Conservation (phyloP, 2,113 vertebrate species). For the Rissa tridactyla region DNA sequence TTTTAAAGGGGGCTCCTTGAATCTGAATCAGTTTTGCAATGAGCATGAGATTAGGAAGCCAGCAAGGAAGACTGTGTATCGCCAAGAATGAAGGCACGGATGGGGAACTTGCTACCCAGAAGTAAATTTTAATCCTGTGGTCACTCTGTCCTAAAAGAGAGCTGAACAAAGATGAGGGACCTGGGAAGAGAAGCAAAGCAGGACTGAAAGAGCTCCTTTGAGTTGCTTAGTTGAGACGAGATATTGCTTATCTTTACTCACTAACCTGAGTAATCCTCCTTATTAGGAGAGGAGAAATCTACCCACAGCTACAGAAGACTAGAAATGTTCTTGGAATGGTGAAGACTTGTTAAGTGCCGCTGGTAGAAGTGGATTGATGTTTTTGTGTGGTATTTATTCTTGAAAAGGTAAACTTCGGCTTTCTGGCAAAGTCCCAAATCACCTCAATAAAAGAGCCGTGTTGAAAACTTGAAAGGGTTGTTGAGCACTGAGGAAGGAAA, state of each 20-base stretch:
- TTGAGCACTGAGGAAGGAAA: neutral
- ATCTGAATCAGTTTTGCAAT: neutral
- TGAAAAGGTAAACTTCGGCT: neutral
- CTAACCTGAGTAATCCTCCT: neutral
- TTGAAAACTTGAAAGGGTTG: neutral
- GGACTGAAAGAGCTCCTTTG: neutral
- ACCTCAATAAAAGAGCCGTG: neutral
- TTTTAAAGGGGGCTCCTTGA: neutral
- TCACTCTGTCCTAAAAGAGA: neutral
- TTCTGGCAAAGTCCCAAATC: neutral
- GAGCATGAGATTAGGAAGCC: neutral
- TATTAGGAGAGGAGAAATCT: neutral
- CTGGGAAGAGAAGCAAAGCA: neutral
- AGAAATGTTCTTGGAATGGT: neutral
- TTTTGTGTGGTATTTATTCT: neutral
- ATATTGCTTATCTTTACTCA: neutral
- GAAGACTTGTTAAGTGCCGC: neutral
- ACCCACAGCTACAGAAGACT: neutral
- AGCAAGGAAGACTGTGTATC: accelerated
- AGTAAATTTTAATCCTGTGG: neutral
- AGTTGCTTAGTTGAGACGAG: neutral
- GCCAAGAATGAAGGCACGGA: neutral
- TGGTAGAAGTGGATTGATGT: neutral
- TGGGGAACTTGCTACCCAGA: neutral
- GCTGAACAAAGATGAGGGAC: neutral